Evolutionary conservation across 1,140 invertebrate species (phyloP).

Genomic region (Babylonia areolata): DNA sequence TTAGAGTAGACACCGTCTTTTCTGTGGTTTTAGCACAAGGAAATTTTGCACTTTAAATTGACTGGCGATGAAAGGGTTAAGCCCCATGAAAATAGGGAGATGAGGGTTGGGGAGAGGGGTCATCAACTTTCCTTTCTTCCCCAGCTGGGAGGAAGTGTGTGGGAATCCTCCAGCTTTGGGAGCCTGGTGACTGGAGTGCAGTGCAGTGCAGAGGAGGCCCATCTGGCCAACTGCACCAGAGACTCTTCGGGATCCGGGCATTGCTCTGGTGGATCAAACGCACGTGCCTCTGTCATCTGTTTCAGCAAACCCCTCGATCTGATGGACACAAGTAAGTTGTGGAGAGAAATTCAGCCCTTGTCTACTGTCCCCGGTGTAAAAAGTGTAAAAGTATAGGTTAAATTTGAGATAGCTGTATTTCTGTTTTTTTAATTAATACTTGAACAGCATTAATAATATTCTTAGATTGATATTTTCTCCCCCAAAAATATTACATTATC

Average conservation of each 20-base stretch:
- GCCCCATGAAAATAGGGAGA: too few relatives aligned
- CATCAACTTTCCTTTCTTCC: too few relatives aligned
- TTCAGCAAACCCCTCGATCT: conserved; percentile 47
- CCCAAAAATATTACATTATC: too few relatives aligned
- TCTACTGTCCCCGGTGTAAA: background rate
- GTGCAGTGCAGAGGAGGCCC: conserved; percentile 46
- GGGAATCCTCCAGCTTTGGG: conserved; percentile 25
- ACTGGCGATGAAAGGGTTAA: too few relatives aligned
- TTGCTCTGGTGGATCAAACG: background rate
- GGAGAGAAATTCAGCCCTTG: background rate
- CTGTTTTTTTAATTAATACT: background rate
- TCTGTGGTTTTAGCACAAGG: too few relatives aligned
- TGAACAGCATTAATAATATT: too few relatives aligned
- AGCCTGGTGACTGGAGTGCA: conserved; percentile 46
- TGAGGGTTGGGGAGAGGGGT: too few relatives aligned
- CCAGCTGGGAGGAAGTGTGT: conserved; percentile 24
- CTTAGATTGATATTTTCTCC: too few relatives aligned
- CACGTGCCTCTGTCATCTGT: conserved; percentile 56
- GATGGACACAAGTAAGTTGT: conserved; percentile 54
- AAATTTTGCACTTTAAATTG: too few relatives aligned
- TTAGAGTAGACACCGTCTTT: too few relatives aligned
- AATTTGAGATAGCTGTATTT: background rate
- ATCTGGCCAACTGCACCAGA: conserved; percentile 43
- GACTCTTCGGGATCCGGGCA: conserved; percentile 14
- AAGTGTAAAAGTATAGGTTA: background rate